A percentile compares a stretch with the other conserved stretches of the same genome.
phyloP scores from a whole-genome alignment of 2,113 vertebrate genomes.

The Scytalopus superciliaris region DNA sequence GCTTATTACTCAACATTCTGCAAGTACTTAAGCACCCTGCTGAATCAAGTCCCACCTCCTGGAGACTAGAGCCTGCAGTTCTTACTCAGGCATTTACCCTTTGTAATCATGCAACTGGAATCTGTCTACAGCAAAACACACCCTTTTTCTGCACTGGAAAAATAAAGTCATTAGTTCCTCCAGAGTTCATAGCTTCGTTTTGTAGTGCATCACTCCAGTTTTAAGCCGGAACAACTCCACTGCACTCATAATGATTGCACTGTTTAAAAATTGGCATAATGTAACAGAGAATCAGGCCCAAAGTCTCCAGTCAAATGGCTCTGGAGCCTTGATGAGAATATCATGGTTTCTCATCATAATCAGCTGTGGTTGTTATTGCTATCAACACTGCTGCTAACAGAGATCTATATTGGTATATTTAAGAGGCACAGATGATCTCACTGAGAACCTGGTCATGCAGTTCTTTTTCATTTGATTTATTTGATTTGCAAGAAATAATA shows the following conservation, averaged over 20 bases:
- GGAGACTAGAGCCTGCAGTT: background rate
- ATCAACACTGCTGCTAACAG: background rate
- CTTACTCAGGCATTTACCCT: background rate
- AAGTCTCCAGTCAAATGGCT: background rate
- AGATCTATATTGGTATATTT: background rate
- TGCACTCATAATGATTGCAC: background rate
- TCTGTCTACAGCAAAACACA: background rate
- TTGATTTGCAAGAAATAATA: slow-evolving; percentile 17
- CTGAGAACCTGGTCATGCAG: background rate
- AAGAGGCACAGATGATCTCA: background rate
- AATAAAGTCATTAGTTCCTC: background rate
- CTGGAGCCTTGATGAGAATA: background rate
- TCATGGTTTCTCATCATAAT: background rate
- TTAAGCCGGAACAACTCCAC: background rate
- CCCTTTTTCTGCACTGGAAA: background rate
- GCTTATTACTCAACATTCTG: slow-evolving; percentile 38
- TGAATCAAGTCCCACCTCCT: slow-evolving; percentile 24
- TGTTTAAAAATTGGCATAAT: background rate
- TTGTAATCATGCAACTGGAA: background rate
- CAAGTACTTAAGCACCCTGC: slow-evolving; percentile 29
- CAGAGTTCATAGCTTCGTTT: background rate
- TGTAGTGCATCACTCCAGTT: background rate
- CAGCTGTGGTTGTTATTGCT: background rate
- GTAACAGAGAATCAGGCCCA: background rate
- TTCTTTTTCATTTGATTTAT: background rate